Percentiles rank a stretch among this genome's conserved stretches.
These are phyloP conservation scores for Orthonyx spaldingii DNA, from an alignment of 2,113 vertebrate genomes.

Conservation along the genomic window DNA sequence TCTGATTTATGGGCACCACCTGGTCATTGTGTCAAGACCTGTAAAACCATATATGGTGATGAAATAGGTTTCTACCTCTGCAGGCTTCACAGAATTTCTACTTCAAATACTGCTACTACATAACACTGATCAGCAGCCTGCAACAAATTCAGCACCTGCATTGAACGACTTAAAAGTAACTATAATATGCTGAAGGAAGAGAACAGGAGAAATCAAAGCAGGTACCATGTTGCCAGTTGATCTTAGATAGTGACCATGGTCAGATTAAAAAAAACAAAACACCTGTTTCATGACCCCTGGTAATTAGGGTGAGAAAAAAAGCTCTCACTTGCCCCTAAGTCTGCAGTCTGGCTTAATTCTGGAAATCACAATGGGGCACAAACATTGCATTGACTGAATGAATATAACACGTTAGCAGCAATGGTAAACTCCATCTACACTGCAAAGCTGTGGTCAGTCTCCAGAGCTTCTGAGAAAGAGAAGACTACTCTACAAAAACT, in stretches of 20 bases:
- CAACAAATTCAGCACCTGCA: neutral
- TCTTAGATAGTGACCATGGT: neutral
- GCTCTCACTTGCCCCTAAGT: rapidly evolving
- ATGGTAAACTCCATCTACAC: rapidly evolving
- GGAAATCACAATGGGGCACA: rapidly evolving
- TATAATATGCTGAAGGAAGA: neutral
- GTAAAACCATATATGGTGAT: neutral
- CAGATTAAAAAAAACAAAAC: neutral
- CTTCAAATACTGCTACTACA: neutral
- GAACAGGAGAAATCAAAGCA: neutral
- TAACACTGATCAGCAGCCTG: neutral
- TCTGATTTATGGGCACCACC: neutral
- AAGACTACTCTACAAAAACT: neutral
- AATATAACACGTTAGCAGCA: neutral
- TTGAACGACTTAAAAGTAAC: neutral
- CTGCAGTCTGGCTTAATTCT: neutral
- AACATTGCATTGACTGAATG: neutral
- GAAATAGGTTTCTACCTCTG: neutral
- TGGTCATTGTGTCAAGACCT: neutral
- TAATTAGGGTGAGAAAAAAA: neutral
- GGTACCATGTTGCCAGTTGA: rapidly evolving
- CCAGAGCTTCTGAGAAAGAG: neutral
- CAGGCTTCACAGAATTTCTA: neutral
- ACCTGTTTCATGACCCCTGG: neutral
- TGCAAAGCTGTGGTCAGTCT: neutral